Conservation (phyloP, 2,113 vertebrate genomes). For the Bufo gargarizans region DNA sequence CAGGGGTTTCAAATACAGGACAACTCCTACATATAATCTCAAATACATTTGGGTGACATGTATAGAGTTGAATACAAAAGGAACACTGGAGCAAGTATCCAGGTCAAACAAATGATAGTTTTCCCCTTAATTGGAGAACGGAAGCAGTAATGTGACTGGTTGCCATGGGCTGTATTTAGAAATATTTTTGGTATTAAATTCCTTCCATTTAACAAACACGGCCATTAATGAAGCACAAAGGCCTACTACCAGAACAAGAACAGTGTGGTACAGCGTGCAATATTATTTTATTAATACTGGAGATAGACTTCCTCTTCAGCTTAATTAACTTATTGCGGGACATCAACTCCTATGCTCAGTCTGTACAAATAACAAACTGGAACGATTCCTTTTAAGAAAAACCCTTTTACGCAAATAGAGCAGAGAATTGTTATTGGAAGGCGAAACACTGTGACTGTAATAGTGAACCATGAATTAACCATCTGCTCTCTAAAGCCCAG, state of each 20-base stretch:
- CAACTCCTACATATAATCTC: too few species aligned
- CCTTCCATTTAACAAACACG: neutral
- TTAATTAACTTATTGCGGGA: constrained; percentile 29
- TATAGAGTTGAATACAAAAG: too few species aligned
- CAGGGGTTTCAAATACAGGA: too few species aligned
- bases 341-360: constrained; percentile 19
- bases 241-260: neutral
- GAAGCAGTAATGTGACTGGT: neutral
- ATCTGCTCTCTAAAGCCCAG: neutral
- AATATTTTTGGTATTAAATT: neutral
- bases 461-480: neutral
- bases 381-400: constrained; percentile 12
- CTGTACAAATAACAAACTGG: constrained; percentile 23
- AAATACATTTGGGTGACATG: too few species aligned
- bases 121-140: too few species aligned
- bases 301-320: constrained; percentile 12
- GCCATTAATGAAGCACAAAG: neutral
- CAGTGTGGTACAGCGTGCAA: neutral
- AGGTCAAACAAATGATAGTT: too few species aligned
- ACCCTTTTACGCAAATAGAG: constrained; percentile 11
- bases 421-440: constrained; percentile 14
- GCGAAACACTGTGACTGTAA: neutral
- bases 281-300: neutral
- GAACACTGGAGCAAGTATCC: too few species aligned
- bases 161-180: neutral